Conservation (phyloP, 2,888 invertebrate genomes). For the Drosophila aldrichi region DNA sequence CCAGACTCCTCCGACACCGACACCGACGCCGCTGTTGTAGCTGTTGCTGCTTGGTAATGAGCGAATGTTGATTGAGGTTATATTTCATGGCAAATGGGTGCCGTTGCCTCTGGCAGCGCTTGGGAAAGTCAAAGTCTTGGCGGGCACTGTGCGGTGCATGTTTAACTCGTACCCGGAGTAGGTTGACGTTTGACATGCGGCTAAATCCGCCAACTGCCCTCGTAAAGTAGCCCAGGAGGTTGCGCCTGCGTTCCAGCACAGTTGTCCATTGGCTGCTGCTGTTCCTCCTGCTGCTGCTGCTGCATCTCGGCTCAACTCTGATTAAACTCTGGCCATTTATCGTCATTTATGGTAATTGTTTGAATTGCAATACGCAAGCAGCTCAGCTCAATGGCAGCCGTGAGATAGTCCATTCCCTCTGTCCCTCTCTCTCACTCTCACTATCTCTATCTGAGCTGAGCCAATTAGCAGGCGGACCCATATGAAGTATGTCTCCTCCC, state of each 20-base stretch:
- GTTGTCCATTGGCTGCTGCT: slow-evolving; percentile 13
- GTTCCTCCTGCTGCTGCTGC: not conserved
- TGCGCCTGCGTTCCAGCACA: slow-evolving; percentile 53
- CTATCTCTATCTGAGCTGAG: slow-evolving; percentile 8
- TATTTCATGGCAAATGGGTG: slow-evolving; percentile 82
- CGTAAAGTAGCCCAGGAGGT: slow-evolving; percentile 32
- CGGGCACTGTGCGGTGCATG: slow-evolving; percentile 42
- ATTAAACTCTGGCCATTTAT: slow-evolving; percentile 72
- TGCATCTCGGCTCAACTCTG: slow-evolving; percentile 51
- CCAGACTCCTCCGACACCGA: slow-evolving; percentile 59
- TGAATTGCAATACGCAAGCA: slow-evolving; percentile 54
- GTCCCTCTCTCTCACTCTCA: not conserved
- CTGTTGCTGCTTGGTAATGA: slow-evolving; percentile 64
- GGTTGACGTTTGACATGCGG: slow-evolving; percentile 76
- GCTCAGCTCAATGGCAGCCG: slow-evolving; percentile 40
- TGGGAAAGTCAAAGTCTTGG: slow-evolving; percentile 61
- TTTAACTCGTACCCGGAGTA: slow-evolving; percentile 34
- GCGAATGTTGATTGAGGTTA: slow-evolving; percentile 84
- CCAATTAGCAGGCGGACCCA: slow-evolving; percentile 50
- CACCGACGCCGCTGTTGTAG: slow-evolving; percentile 3
- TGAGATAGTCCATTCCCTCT: not conserved
- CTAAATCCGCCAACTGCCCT: slow-evolving; percentile 53
- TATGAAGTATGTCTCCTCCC: not conserved
- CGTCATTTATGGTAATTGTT: slow-evolving; percentile 80
- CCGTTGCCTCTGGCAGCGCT: slow-evolving; percentile 41